Evolutionary conservation across 2,888 invertebrate genomes (phyloP).

Genomic region (Himalopsyche tibetana): DNA sequence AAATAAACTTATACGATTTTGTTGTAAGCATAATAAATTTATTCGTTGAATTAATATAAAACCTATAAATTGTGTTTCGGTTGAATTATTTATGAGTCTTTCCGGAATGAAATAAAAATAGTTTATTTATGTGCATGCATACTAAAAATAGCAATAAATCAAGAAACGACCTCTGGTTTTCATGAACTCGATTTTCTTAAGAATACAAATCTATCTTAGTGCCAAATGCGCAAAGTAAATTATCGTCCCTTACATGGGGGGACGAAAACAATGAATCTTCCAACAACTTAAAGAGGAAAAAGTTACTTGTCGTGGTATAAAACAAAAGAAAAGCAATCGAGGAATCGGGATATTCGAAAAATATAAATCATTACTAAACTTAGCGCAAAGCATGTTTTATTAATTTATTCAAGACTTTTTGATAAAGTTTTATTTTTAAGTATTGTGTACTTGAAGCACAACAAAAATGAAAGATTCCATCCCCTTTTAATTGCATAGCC

Average conservation of each 20-base stretch:
- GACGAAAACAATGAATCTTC: background rate
- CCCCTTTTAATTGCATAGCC: too few relatives aligned
- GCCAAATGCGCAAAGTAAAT: constrained; percentile 13
- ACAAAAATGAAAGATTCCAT: too few relatives aligned
- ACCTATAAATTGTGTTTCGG: background rate
- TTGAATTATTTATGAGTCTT: constrained; percentile 18
- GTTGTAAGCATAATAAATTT: background rate
- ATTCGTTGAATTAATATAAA: constrained; percentile 20
- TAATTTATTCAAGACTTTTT: too few relatives aligned
- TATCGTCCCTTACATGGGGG: background rate
- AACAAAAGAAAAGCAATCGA: too few relatives aligned
- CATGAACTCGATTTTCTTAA: background rate
- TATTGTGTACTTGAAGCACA: too few relatives aligned
- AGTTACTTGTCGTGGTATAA: too few relatives aligned
- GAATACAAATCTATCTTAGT: constrained; percentile 7
- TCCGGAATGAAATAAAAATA: constrained; percentile 26
- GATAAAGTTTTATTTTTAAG: too few relatives aligned
- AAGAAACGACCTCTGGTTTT: constrained; percentile 26
- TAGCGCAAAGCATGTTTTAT: too few relatives aligned
- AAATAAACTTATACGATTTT: too few relatives aligned
- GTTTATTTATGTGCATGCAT: constrained; percentile 31
- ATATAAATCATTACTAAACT: too few relatives aligned
- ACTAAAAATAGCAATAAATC: constrained; percentile 22
- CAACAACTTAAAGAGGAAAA: too few relatives aligned
- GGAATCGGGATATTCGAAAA: too few relatives aligned